These are phyloP conservation scores for Rhaphigaster nebulosa DNA, from an alignment of 2,888 invertebrate species.

Conservation along the genomic window DNA sequence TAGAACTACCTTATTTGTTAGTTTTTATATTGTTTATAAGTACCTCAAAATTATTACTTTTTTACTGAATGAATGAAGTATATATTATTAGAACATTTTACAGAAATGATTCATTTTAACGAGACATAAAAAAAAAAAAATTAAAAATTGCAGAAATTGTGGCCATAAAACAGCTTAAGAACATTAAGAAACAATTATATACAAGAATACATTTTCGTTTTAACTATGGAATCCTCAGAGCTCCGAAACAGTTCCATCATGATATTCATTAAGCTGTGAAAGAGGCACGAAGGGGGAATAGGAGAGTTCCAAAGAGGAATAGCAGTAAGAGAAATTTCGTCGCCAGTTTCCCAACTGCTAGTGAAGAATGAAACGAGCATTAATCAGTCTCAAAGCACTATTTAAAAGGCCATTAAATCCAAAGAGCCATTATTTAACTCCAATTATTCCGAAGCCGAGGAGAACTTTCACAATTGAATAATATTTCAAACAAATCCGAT, in stretches of 20 bases:
- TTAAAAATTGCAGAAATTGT: too few relatives aligned
- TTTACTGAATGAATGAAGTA: too few relatives aligned
- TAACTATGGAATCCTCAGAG: not conserved
- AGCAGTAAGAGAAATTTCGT: slow-evolving; percentile 10
- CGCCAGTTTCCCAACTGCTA: not conserved
- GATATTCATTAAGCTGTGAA: not conserved
- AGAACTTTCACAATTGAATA: slow-evolving; percentile 42
- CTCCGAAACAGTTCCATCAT: not conserved
- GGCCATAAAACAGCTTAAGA: too few relatives aligned
- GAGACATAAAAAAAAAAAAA: too few relatives aligned
- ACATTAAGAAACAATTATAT: not conserved
- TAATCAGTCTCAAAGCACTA: slow-evolving; percentile 37
- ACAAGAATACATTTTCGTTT: not conserved
- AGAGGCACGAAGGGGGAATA: not conserved
- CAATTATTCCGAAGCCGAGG: slow-evolving; percentile 34
- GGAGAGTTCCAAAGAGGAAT: slow-evolving; percentile 17
- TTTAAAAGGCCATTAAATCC: slow-evolving; percentile 41
- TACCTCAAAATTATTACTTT: too few relatives aligned
- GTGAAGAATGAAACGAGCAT: slow-evolving; percentile 41
- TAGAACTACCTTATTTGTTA: too few relatives aligned
- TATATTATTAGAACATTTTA: too few relatives aligned
- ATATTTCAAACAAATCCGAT: slow-evolving; percentile 44
- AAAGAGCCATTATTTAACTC: slow-evolving; percentile 24
- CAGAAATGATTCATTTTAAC: too few relatives aligned
- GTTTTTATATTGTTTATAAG: too few relatives aligned